Evolutionary conservation across 1,140 invertebrate genomes (phyloP), one percentile per base, ranked within the genome.

Genomic region (Helicoverpa zea): DNA sequence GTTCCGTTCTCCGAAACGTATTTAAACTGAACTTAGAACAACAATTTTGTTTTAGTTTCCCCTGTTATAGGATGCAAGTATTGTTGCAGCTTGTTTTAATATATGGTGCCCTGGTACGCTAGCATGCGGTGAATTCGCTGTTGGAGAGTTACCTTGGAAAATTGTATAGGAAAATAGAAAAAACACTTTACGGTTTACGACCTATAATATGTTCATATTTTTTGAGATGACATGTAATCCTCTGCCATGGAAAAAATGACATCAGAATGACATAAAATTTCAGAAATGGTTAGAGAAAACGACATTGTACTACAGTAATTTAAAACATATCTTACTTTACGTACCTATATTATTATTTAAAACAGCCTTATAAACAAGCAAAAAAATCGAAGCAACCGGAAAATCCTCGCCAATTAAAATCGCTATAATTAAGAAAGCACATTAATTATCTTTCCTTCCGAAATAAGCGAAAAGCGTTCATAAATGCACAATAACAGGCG

Each of bases 11-110:
- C 9, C 43, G 35, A 75, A 16, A 49, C 14, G 58, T 63, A 51
- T 75, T 75, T 61, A 51, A 75, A 51, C 73, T 63, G 61, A 75
- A 61, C 73, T 54, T 54, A 54, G 14, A n/a, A 30, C 35, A 58
- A 35, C 35, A 74, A 74, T 74, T 58, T 74, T 75, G 73, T 47
- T 61, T 18, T 29, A 35, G n/a, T 16, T 61, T 23, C 23, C 23
- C 23, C 49, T 13, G 14, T 54, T n/a, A 54, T 70, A 13, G 63
- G 63, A 66, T 43, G 63, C 43, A 13, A 18, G 63, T 35, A 66
- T 66, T 66, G 35, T 66, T 66, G 4, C 35, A 16, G 63, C 10
- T 47, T 43, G 63, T 66, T 66, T 66, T 66, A 66, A 61, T 61
- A 30, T 61, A 61, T 61, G 59, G 14, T 29, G 59, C 59, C 54